phyloP scores from a whole-genome alignment of 1,140 invertebrate genomes.

The Drosophila trapezifrons region DNA sequence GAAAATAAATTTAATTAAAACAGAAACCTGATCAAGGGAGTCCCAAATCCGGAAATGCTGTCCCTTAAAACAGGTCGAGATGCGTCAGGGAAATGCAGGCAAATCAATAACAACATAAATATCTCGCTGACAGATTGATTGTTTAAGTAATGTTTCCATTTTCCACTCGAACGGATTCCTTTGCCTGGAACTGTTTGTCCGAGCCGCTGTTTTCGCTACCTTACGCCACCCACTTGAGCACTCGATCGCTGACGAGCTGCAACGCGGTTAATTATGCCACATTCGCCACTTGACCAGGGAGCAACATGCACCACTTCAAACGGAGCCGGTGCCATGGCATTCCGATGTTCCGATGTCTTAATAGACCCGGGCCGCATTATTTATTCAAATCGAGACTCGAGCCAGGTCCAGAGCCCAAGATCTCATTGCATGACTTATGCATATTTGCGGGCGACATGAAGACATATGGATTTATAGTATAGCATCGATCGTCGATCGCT shows the following conservation, averaged over 20 bases:
- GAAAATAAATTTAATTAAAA: conserved; percentile 9
- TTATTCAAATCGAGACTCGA: conserved; percentile 61
- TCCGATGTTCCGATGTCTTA: conserved; percentile 70
- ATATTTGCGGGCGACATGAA: conserved; percentile 48
- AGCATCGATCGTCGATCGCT: conserved; percentile 20
- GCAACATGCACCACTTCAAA: conserved; percentile 61
- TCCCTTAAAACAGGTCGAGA: conserved; percentile 9
- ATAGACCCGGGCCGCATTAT: conserved; percentile 70
- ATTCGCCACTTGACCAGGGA: conserved; percentile 48
- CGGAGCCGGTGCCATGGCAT: conserved; percentile 54
- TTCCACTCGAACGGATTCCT: conserved; percentile 28
- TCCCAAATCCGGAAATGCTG: conserved; percentile 1
- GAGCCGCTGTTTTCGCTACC: conserved; percentile 47
- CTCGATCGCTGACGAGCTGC: conserved; percentile 20
- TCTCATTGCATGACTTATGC: conserved; percentile 55
- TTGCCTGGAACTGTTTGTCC: conserved; percentile 17
- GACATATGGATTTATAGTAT: conserved; percentile 39
- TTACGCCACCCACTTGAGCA: conserved; percentile 62
- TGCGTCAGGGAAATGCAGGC: conserved; percentile 43
- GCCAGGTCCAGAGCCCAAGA: conserved; percentile 8
- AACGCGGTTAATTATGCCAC: conserved; percentile 55
- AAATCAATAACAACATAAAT: conserved; percentile 33
- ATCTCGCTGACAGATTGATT: conserved; percentile 39
- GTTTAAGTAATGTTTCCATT: conserved; percentile 36
- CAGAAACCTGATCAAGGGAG: not conserved